Evolutionary conservation across 2,888 invertebrate species (phyloP).

Genomic region (Mythimna vitellina): DNA sequence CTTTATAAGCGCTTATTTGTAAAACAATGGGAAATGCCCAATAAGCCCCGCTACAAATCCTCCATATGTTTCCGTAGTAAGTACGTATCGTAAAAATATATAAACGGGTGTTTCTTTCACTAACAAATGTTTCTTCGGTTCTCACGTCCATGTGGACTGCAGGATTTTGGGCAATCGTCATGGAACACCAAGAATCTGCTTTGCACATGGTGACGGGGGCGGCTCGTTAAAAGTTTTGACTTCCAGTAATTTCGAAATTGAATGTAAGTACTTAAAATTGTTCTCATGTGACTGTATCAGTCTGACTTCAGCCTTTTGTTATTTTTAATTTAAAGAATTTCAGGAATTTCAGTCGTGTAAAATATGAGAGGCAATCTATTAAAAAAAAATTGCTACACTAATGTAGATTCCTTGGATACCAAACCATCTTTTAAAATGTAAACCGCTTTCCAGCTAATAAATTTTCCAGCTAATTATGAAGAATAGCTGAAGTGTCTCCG

Average conservation of each 20-base stretch:
- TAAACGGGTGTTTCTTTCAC: constrained; percentile 76
- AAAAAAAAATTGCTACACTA: constrained; percentile 45
- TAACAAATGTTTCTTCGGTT: constrained; percentile 79
- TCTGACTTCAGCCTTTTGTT: constrained; percentile 33
- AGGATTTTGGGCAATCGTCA: constrained; percentile 84
- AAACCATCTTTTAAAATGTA: constrained; percentile 47
- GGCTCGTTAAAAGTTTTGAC: constrained; percentile 78
- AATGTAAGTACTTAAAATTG: constrained; percentile 47
- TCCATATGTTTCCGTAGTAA: constrained; percentile 62
- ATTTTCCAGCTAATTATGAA: constrained; percentile 68
- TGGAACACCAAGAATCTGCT: constrained; percentile 80
- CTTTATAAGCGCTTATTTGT: constrained; percentile 70
- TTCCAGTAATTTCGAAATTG: constrained; percentile 80
- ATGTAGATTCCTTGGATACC: constrained; percentile 45
- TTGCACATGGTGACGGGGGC: constrained; percentile 83
- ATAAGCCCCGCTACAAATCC: constrained; percentile 55
- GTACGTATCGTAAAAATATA: constrained; percentile 73
- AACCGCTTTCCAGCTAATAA: constrained; percentile 55
- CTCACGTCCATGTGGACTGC: constrained; percentile 87
- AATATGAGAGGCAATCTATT: constrained; percentile 48
- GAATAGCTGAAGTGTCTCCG: constrained; percentile 58
- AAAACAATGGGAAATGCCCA: constrained; percentile 72
- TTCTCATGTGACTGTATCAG: constrained; percentile 53
- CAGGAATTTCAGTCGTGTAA: constrained; percentile 15
- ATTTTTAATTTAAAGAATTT: constrained; percentile 23